Evolutionary conservation across 2,113 vertebrate species (phyloP), one percentile per base, ranked within the genome.

Genomic region (Orthonyx spaldingii): DNA sequence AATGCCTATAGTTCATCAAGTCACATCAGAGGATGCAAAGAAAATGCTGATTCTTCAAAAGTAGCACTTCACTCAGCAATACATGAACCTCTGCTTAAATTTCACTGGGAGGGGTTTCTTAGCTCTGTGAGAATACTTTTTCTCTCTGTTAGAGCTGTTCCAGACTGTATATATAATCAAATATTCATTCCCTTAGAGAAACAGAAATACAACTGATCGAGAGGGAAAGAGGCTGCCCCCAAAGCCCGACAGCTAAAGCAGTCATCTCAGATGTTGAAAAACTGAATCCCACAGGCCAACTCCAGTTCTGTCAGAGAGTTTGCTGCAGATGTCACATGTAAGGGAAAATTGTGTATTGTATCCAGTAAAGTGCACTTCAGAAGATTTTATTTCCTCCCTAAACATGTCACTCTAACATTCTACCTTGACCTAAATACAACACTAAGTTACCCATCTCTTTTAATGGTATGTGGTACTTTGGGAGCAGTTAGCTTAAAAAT

Each of bases 401-500:
- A 90, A 74, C 11, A 18, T 16, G 21, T 84, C 64, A 70, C 23
- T 93, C 33, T 57, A 35, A 39, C 60, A 76, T 79, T 90, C 42
- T 35, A 63, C 19, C 44, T 87, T 93, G 85, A 70, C 56, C 56
- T 85, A 90, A 93, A 81, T 77, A 32, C 49, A 78, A 63, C 56
- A 78, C 39, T 68, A 93, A 90, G 17, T 52, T 70, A 52, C 52
- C 41, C 6, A 39, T 70, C 35, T 76, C 44, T 87, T 87, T 79
- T 76, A 94, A 93, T 1, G 0, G 27, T 50, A 5, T 65, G 7
- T 74, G 41, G 53, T 84, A 75, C 12, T 96, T 84, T 52, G 52
- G 47, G 79, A 72, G 20, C 42, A 81, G 39, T 81, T 71, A 65
- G 24, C 35, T 86, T 78, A 83, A 90, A 95, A 96, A 84, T 93